These are phyloP conservation scores for Diprion similis DNA, from an alignment of 1,140 invertebrate species.

Conservation along the genomic window DNA sequence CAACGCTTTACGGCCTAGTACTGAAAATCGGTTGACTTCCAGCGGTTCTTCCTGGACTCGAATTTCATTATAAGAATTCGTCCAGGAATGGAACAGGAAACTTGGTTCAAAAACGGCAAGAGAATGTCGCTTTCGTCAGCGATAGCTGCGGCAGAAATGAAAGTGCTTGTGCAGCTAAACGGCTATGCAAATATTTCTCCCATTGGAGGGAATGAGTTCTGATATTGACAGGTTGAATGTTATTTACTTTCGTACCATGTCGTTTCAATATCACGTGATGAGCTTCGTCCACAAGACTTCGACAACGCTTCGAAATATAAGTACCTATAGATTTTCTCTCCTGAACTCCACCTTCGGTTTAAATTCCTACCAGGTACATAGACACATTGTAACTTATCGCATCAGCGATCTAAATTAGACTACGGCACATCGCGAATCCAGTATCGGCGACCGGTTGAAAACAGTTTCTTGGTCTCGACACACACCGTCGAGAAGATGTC, in stretches of 20 bases:
- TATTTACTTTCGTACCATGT: too few relatives aligned
- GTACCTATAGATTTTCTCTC: not conserved
- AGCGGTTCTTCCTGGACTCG: too few relatives aligned
- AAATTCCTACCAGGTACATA: too few relatives aligned
- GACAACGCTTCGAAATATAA: not conserved
- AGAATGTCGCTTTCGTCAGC: conserved; percentile 32
- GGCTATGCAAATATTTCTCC: too few relatives aligned
- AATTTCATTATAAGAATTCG: conserved; percentile 2
- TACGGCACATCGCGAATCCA: not conserved
- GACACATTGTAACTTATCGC: not conserved
- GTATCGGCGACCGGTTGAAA: not conserved
- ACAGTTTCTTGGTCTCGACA: not conserved
- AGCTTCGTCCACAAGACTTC: not conserved
- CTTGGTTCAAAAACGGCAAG: conserved; percentile 37
- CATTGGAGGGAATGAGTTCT: too few relatives aligned
- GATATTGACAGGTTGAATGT: too few relatives aligned
- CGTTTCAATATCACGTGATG: conserved; percentile 7
- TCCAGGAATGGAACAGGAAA: conserved; percentile 32
- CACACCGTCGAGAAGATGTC: not conserved
- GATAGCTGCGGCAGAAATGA: conserved; percentile 30
- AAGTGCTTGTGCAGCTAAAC: conserved; percentile 23
- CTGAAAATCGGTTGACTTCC: too few relatives aligned
- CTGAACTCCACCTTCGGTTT: not conserved
- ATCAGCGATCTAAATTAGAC: conserved; percentile 1
- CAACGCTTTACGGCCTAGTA: too few relatives aligned